A percentile compares a stretch with the other conserved stretches of the same genome.
Evolutionary conservation across 2,888 invertebrate genomes (phyloP).

Genomic region (Synergus itoensis): DNA sequence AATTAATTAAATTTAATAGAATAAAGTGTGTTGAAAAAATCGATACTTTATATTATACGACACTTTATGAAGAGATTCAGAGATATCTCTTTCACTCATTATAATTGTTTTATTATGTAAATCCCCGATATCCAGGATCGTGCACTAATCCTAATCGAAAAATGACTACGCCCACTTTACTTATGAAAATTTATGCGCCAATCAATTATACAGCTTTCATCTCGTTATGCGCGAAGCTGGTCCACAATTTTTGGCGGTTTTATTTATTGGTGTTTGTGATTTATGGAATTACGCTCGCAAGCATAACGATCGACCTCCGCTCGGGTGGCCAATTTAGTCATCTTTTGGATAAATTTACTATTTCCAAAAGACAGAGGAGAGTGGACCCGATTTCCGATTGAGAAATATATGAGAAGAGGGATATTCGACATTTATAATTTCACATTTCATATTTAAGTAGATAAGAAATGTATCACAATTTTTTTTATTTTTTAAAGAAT

Average conservation of each 20-base stretch:
- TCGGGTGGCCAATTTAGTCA: not conserved
- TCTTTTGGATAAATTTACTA: not conserved
- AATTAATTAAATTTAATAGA: too few species aligned
- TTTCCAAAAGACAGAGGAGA: not conserved
- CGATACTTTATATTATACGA: not conserved
- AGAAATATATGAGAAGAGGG: too few species aligned
- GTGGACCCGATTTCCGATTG: too few species aligned
- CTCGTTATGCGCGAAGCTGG: conserved; percentile 18
- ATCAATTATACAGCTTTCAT: conserved; percentile 57
- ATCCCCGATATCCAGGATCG: not conserved
- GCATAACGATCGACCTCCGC: not conserved
- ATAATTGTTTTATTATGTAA: not conserved
- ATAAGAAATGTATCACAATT: too few species aligned
- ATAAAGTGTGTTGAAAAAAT: not conserved
- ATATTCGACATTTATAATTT: too few species aligned
- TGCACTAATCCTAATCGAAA: conserved; percentile 56
- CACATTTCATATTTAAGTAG: too few species aligned
- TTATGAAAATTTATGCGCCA: conserved; percentile 60
- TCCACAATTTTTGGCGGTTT: conserved; percentile 22
- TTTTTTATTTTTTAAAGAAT: too few species aligned
- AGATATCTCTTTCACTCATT: not conserved
- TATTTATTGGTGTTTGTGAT: conserved; percentile 13
- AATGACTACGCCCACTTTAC: conserved; percentile 59
- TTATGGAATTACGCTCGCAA: conserved; percentile 8
- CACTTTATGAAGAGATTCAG: too few species aligned